These are phyloP conservation scores for Eidolon helvum DNA, from an alignment of 2,113 vertebrate genomes.

Conservation along the genomic window DNA sequence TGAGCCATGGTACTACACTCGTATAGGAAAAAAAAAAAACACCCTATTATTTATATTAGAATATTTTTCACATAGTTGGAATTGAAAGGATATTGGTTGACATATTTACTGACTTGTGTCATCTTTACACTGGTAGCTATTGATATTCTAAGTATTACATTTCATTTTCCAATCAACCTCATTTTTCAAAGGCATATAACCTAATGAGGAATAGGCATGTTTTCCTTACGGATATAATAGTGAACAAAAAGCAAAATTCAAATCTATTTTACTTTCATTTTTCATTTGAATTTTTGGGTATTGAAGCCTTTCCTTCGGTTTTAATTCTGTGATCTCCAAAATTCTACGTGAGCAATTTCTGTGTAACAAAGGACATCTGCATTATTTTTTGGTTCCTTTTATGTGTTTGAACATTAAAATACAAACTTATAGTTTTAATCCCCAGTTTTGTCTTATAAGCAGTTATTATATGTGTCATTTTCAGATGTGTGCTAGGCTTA, in stretches of 20 bases:
- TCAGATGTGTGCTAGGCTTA: slow-evolving; percentile 50
- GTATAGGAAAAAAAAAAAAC: background rate
- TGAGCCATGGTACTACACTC: background rate
- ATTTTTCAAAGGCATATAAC: slow-evolving; percentile 6
- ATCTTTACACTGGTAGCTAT: background rate
- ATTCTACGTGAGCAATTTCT: slow-evolving; percentile 47
- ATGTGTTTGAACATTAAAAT: slow-evolving; percentile 68
- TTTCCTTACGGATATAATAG: background rate
- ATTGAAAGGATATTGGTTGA: background rate
- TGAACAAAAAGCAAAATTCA: slow-evolving; percentile 7
- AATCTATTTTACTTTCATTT: background rate
- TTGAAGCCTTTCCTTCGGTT: background rate
- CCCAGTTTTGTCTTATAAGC: slow-evolving; percentile 63
- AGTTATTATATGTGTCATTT: slow-evolving; percentile 63
- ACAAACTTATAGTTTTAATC: slow-evolving; percentile 70
- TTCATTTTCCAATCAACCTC: background rate
- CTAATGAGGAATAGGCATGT: background rate
- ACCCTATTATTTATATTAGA: background rate
- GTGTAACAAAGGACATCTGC: slow-evolving; percentile 49
- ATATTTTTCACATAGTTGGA: background rate
- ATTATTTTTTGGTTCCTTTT: slow-evolving; percentile 55
- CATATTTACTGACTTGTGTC: background rate
- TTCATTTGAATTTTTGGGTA: slow-evolving; percentile 31
- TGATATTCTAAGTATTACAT: background rate
- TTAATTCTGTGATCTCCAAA: slow-evolving; percentile 57